Evolutionary conservation across 2,113 vertebrate genomes (phyloP).

Genomic region (Salvelinus alpinus): DNA sequence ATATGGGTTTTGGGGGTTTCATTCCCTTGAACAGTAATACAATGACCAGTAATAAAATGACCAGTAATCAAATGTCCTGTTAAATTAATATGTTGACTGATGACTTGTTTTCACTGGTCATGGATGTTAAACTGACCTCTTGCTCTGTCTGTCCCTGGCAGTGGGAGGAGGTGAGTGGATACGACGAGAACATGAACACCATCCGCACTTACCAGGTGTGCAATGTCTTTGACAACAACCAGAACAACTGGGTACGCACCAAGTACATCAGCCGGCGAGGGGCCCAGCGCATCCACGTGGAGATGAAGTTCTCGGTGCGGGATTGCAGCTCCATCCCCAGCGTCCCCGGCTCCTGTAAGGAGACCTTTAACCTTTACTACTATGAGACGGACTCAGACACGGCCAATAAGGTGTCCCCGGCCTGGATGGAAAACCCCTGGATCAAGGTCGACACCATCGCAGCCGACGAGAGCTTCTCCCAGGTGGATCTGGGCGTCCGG

Average conservation of each 20-base stretch:
- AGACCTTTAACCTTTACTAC: slow-evolving; percentile 97
- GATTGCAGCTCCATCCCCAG: slow-evolving; percentile 97
- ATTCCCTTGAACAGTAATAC: no score
- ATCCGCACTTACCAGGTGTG: slow-evolving; percentile 98
- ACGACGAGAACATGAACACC: slow-evolving; percentile 97
- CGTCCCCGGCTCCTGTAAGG: slow-evolving; percentile 94
- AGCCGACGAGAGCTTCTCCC: slow-evolving; percentile 93
- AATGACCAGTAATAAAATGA: no score
- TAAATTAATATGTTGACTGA: background rate
- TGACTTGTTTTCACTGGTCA: background rate
- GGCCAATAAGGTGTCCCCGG: slow-evolving; percentile 82
- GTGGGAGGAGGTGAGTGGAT: slow-evolving; percentile 99
- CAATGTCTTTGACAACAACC: slow-evolving; percentile 91
- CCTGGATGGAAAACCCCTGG: slow-evolving; percentile 98
- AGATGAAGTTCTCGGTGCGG: slow-evolving; percentile 96
- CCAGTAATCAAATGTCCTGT: no score
- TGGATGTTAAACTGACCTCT: background rate
- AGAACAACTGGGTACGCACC: slow-evolving; percentile 97
- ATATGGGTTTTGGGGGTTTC: no score
- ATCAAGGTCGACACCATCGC: slow-evolving; percentile 96
- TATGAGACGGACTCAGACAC: slow-evolving; percentile 87
- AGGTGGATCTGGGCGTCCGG: slow-evolving; percentile 90
- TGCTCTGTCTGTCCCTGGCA: slow-evolving; percentile 43
- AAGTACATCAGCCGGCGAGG: slow-evolving; percentile 87
- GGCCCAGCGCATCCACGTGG: slow-evolving; percentile 92